These are phyloP conservation scores for Tridacna crocea DNA, from an alignment of 2,888 invertebrate species.

Conservation along the genomic window DNA sequence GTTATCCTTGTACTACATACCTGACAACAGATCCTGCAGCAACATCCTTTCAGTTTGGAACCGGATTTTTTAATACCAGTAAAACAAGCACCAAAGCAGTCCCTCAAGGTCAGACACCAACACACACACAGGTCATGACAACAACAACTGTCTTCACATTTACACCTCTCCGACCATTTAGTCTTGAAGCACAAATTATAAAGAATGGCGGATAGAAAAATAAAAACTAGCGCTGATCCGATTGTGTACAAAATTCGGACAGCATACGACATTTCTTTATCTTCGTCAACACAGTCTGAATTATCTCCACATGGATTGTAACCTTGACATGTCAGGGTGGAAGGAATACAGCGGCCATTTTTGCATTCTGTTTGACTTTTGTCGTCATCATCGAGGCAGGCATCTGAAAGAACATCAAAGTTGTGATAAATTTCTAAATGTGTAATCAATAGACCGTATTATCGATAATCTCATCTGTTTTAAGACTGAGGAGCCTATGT, in stretches of 20 bases:
- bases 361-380: constrained; percentile 12
- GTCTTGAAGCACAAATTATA: constrained; percentile 20
- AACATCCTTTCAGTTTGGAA: constrained; percentile 18
- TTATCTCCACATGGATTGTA: constrained; percentile 21
- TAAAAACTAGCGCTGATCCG: constrained; percentile 14
- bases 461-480: no score
- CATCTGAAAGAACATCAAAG: constrained; percentile 1
- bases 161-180: constrained; percentile 17
- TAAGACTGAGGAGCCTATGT: no score
- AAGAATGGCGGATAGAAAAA: constrained; percentile 4
- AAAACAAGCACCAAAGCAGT: constrained; percentile 22
- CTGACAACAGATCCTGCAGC: constrained; percentile 6
- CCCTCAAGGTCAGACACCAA: neutral
- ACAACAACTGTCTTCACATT: constrained; percentile 11
- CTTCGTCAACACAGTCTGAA: neutral
- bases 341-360: constrained; percentile 8
- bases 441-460: no score
- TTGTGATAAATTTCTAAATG: no score
- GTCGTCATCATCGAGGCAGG: constrained; percentile 19
- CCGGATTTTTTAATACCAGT: constrained; percentile 19
- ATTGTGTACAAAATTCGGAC: constrained; percentile 7
- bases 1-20: no score
- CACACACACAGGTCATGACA: constrained; percentile 13
- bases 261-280: constrained; percentile 5
- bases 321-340: neutral